Conservation (phyloP, 2,113 vertebrate species). For the Rousettus leschenaultii region DNA sequence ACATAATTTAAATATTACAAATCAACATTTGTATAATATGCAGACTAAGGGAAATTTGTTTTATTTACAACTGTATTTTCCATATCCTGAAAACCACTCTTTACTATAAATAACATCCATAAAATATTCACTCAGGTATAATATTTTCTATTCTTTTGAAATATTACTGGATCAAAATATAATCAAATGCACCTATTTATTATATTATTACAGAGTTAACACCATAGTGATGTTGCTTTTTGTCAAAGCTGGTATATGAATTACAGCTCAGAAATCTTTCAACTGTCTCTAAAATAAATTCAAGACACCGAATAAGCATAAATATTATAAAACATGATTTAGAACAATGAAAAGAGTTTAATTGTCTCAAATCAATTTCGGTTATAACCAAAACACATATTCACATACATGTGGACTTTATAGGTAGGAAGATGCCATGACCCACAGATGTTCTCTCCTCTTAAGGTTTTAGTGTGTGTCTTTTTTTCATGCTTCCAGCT, state of each 20-base stretch:
- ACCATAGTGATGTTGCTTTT: not conserved
- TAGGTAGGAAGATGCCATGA: not conserved
- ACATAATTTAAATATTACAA: not conserved
- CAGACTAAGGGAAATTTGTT: not conserved
- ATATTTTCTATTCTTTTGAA: not conserved
- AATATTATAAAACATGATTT: not conserved
- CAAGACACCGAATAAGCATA: not conserved
- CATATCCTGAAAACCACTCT: not conserved
- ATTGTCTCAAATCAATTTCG: not conserved
- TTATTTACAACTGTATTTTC: not conserved
- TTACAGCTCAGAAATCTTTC: not conserved
- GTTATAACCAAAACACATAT: not conserved
- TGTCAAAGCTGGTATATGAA: not conserved
- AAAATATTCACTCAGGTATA: not conserved
- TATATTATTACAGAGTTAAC: not conserved
- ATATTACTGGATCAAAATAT: not conserved
- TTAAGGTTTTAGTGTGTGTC: not conserved
- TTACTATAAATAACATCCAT: not conserved
- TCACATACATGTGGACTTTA: not conserved
- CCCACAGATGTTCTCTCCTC: rapidly evolving
- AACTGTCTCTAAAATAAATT: not conserved
- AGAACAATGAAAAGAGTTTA: not conserved
- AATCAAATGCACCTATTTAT: not conserved
- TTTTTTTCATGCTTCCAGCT: not conserved
- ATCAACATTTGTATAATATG: not conserved